Evolutionary conservation across 1,140 invertebrate genomes (phyloP), one percentile per base, ranked within the genome.

Genomic region (Saccostrea cuccullata): DNA sequence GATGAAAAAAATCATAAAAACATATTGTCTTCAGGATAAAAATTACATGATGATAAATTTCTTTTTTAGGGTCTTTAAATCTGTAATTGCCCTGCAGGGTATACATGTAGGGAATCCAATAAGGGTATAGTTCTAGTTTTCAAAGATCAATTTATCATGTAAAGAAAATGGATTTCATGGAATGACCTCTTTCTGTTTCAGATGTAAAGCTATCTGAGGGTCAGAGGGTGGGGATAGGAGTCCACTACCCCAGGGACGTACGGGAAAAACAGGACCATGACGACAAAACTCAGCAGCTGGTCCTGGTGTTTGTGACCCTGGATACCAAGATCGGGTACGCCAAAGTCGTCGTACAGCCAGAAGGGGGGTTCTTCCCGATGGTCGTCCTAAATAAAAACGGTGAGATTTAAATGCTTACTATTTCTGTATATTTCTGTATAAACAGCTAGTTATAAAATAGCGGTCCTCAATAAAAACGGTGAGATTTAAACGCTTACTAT

Each of bases 341-440:
- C 13, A 73, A 92, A n/a, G 92, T 94, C 88, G 93, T 95, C 89
- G 84, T 95, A 82, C 94, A 95, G 86, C 94, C 94, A 23, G 90
- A 92, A 73, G 94, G 94, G 11, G 94, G 94, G 30, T 94, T 94
- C 90, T 94, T 92, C 90, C 94, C 94, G 20, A 64, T 94, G 23
- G 26, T 77, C 26, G 30, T 77, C 70, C 70, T 77, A 3, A 77
- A 26, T 26, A 77, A 77, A 36, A 77, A 77, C 2, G 26, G 70
- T 77, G 26, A 77, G 70, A 36, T 15, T 77, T 15, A 15, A 12
- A 58, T 58, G 12, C 2, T 58, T 11, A 3, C 17, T 58, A 58
- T 47, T 47, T 47, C 40, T 47, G 17, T 17, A 2, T 15, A 58
- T n/a, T n/a, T n/a, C n/a, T n/a, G n/a, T n/a, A n/a, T n/a, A n/a